Conservation (phyloP, 1,140 invertebrate genomes). For the Drosophila nigromelanica region DNA sequence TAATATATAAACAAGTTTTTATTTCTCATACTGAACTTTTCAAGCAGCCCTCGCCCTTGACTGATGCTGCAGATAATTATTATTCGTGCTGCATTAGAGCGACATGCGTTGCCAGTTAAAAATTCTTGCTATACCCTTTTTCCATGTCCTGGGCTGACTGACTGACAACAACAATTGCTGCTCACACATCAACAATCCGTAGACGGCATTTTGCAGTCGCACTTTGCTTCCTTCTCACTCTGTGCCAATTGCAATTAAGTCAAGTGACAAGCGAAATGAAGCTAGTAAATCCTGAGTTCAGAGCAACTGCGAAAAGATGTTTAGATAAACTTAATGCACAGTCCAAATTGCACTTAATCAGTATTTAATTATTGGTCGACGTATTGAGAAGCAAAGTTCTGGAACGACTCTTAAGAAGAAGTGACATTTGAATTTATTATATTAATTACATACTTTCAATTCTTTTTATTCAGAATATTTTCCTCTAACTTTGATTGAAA, state of each 20-base stretch:
- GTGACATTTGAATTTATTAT: too few species aligned
- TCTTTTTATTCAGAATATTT: not conserved
- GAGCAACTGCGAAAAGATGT: constrained; percentile 20
- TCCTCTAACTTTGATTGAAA: constrained; percentile 1
- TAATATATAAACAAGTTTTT: not conserved
- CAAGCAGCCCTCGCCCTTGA: constrained; percentile 8
- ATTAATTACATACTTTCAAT: not conserved
- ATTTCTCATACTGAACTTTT: not conserved
- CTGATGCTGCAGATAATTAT: constrained; percentile 73
- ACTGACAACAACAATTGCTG: not conserved
- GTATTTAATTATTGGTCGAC: not conserved
- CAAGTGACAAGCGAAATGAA: constrained; percentile 68
- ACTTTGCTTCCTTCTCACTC: not conserved
- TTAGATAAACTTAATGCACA: not conserved
- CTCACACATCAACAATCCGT: constrained; percentile 6
- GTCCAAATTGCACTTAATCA: not conserved
- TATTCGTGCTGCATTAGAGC: constrained; percentile 71
- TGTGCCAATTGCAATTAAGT: constrained; percentile 72
- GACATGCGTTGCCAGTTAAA: constrained; percentile 29
- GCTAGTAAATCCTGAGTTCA: constrained; percentile 28
- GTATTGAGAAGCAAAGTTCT: not conserved
- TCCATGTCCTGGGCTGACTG: not conserved
- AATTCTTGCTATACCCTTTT: constrained; percentile 5
- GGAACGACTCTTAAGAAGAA: too few species aligned
- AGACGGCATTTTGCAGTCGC: not conserved